A percentile compares a stretch with the other conserved stretches of the same genome.
phyloP scores from a whole-genome alignment of 2,113 vertebrate species.

The Ursus arctos region DNA sequence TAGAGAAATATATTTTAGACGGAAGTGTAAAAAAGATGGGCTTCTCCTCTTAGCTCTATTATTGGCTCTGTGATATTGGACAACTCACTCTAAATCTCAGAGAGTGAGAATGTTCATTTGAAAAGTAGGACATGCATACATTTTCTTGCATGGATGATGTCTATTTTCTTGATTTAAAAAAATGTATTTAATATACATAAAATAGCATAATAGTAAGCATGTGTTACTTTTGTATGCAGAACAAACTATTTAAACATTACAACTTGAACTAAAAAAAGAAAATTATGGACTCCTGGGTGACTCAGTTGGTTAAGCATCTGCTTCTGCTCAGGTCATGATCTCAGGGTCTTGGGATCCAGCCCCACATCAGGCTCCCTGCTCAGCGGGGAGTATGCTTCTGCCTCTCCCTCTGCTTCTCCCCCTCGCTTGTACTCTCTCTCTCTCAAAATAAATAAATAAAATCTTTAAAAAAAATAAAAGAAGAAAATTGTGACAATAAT shows the following conservation, averaged over 20 bases:
- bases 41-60: not conserved
- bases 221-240: not conserved
- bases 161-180: slow-evolving; percentile 26
- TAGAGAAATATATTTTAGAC: not conserved
- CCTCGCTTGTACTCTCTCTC: not conserved
- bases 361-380: not conserved
- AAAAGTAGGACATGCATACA: not conserved
- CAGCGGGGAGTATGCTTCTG: not conserved
- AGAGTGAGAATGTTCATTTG: not conserved
- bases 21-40: not conserved
- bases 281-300: not conserved
- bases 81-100: not conserved
- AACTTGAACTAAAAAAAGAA: not conserved
- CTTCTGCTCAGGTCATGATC: not conserved
- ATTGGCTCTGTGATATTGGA: not conserved
- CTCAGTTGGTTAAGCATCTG: not conserved
- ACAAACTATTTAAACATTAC: slow-evolving; percentile 27
- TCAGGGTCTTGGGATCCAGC: not conserved
- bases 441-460: not conserved
- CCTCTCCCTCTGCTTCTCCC: not conserved
- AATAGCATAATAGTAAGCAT: not conserved
- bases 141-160: not conserved
- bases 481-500: not conserved
- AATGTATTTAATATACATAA: not conserved
- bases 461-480: not conserved